Base-by-base conservation (phyloP, 2,797 vertebrate species). In the Moxostoma hubbsi region DNA sequence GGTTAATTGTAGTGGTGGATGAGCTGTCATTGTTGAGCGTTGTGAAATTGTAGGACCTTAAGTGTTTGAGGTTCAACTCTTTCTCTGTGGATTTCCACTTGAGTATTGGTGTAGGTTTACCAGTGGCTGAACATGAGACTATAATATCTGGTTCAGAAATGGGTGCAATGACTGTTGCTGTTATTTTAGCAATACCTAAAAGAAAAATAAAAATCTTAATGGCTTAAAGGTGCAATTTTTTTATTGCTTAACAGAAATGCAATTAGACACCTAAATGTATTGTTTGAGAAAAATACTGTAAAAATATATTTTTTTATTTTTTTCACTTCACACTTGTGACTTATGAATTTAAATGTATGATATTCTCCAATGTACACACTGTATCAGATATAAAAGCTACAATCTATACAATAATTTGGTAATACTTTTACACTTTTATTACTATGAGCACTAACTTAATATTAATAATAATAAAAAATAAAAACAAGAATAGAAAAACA, bases 41-140 rank as follows among this genome's bases (percentile, higher is more conserved):
- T 0, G 10, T 57, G 0, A 9, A 46, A 18, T 16, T 7, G 12
- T 9, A 63, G 10, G 15, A 4, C 7, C 3, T 6, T 10, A 57
- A 36, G 55, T 46, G 18, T 24, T 5, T 8, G 61, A 45, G 36
- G 9, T 4, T 9, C 0, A 8, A 0, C 0, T 69, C 5, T 4
- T 43, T 1, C 0, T n/a, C 6, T 1, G 75, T 5, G 18, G 11
- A 1, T 5, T 8, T 46, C 93, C 91, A 94, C 1, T 15, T 1
- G 9, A 94, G 79, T 55, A 65, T 68, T 0, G 93, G 93, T 7
- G 87, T 73, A 8, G 93, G 92, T 88, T 90, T 93, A 0, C 93
- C 94, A 0, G 89, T 93, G 6, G 90, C 92, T 4, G 89, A 87
- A 87, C 94, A 94, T 59, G 83, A 87, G 5, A 93, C 85, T 66